A percentile compares a stretch with the other conserved stretches of the same genome.
Conservation (phyloP, 2,888 invertebrate genomes). For the Blera fallax region DNA sequence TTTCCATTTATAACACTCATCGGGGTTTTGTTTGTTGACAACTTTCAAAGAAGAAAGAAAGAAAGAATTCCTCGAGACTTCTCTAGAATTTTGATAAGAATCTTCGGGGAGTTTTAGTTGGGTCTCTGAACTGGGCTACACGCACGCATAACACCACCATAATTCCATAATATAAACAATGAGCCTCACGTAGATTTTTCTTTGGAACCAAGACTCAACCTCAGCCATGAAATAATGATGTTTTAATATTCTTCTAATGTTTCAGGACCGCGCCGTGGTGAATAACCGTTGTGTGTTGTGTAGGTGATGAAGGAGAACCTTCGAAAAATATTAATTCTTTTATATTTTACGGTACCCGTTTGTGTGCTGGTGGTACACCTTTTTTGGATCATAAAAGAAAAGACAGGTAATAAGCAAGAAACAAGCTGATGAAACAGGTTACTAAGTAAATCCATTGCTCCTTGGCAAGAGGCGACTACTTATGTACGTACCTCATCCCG, state of each 20-base stretch:
- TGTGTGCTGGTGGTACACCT: constrained; percentile 10
- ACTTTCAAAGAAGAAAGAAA: background rate
- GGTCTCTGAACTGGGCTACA: constrained; percentile 41
- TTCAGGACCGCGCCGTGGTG: background rate
- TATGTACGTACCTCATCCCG: constrained; percentile 8
- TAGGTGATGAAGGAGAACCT: constrained; percentile 3
- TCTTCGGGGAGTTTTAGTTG: constrained; percentile 9
- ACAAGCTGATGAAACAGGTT: constrained; percentile 16
- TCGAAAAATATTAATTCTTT: constrained; percentile 17
- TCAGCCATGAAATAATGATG: constrained; percentile 43
- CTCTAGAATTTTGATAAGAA: constrained; percentile 66
- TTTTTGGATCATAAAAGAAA: constrained; percentile 22
- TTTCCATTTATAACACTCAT: constrained; percentile 21
- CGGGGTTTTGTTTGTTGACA: constrained; percentile 15
- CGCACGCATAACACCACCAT: background rate
- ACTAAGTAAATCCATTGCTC: background rate
- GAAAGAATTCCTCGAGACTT: constrained; percentile 39
- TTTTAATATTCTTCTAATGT: constrained; percentile 64
- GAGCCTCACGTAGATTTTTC: background rate
- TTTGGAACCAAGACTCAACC: background rate
- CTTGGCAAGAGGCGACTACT: background rate
- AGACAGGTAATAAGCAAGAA: constrained; percentile 9
- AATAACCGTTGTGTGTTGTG: background rate
- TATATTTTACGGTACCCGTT: background rate
- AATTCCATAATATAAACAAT: background rate